Conservation (phyloP, 1,140 invertebrate species). For the Bombus terrestris region DNA sequence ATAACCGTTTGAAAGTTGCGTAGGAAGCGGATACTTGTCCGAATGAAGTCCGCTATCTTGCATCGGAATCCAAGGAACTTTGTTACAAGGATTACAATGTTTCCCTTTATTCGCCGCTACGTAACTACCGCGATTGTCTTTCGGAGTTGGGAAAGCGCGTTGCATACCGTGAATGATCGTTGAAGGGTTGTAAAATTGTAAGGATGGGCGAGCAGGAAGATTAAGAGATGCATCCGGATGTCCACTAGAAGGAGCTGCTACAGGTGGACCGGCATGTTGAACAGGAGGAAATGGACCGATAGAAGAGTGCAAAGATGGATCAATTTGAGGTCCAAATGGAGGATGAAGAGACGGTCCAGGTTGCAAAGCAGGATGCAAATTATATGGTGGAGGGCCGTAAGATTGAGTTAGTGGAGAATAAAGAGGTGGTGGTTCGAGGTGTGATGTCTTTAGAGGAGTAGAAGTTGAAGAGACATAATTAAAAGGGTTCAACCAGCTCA, state of each 20-base stretch:
- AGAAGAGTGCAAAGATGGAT: neutral
- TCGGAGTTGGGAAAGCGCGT: neutral
- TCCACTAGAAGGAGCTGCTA: neutral
- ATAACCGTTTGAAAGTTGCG: constrained; percentile 1
- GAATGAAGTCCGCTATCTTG: constrained; percentile 26
- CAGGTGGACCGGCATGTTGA: neutral
- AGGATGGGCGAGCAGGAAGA: neutral
- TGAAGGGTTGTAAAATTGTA: constrained; percentile 26
- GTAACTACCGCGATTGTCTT: constrained; percentile 40
- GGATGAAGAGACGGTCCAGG: neutral
- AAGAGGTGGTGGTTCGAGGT: constrained; percentile 8
- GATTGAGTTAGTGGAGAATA: neutral
- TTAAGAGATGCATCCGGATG: neutral
- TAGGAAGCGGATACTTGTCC: neutral
- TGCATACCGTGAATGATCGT: constrained; percentile 7
- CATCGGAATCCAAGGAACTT: constrained; percentile 90
- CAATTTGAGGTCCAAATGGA: neutral
- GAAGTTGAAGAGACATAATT: constrained; percentile 29
- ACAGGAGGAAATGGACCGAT: neutral
- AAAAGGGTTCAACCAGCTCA: constrained; percentile 78
- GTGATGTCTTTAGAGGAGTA: constrained; percentile 8
- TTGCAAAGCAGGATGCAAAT: neutral
- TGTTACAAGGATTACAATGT: constrained; percentile 89
- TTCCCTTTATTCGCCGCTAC: constrained; percentile 68
- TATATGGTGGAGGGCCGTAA: neutral